phyloP scores from a whole-genome alignment of 1,140 invertebrate species.

The Mizuhopecten yessoensis region DNA sequence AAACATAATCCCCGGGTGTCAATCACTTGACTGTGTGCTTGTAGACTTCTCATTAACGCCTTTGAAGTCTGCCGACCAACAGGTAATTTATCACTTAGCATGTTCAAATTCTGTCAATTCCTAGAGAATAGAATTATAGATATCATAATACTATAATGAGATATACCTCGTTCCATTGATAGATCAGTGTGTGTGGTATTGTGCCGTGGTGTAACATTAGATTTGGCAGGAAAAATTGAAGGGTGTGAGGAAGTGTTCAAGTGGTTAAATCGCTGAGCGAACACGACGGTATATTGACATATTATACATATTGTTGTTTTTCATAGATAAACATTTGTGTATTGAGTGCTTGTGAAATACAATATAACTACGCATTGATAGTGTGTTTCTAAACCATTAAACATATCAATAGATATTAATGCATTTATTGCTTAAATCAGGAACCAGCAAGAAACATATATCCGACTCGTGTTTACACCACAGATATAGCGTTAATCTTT shows the following conservation, averaged over 20 bases:
- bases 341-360: background rate
- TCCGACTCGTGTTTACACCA: background rate
- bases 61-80: background rate
- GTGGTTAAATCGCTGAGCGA: background rate
- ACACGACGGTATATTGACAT: background rate
- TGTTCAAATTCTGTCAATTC: slow-evolving; percentile 34
- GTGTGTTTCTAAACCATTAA: background rate
- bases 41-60: background rate
- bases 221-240: slow-evolving; percentile 39
- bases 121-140: slow-evolving; percentile 35
- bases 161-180: background rate
- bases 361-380: background rate
- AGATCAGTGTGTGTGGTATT: slow-evolving; percentile 8
- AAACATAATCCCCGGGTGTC: slow-evolving; percentile 2
- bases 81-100: slow-evolving; percentile 20
- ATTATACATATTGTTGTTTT: slow-evolving; percentile 36
- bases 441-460: background rate
- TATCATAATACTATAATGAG: slow-evolving; percentile 35
- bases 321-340: background rate
- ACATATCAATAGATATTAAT: slow-evolving; percentile 16
- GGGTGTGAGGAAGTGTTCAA: slow-evolving; percentile 8
- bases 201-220: slow-evolving; percentile 2
- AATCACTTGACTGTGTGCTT: background rate
- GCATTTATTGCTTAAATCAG: background rate
- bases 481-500: background rate